phyloP scores from a whole-genome alignment of 1,140 invertebrate species.

The Drosophila nasuta region DNA sequence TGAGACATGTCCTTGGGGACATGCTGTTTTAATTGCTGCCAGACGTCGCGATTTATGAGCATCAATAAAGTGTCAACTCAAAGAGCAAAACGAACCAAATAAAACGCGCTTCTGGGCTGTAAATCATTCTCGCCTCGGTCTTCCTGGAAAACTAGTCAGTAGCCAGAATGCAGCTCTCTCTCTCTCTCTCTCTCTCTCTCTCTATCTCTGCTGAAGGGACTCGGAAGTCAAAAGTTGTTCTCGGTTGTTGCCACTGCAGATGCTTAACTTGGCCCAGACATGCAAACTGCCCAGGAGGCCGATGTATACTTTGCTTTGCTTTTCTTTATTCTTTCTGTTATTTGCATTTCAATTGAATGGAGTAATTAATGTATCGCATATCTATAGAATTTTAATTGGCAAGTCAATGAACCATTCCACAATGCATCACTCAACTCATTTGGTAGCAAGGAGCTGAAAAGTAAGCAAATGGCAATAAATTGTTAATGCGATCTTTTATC shows the following conservation, averaged over 20 bases:
- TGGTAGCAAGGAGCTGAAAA: constrained; percentile 8
- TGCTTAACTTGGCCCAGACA: constrained; percentile 76
- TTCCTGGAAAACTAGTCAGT: constrained; percentile 64
- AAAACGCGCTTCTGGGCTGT: constrained; percentile 72
- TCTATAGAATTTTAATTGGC: constrained; percentile 81
- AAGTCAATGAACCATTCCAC: constrained; percentile 71
- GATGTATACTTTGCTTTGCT: constrained; percentile 7
- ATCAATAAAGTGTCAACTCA: constrained; percentile 81
- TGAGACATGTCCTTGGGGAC: constrained; percentile 72
- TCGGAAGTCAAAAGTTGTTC: constrained; percentile 11
- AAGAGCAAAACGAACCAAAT: constrained; percentile 46
- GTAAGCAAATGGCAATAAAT: neutral
- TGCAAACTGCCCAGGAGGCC: constrained; percentile 42
- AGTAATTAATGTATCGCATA: constrained; percentile 82
- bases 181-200: too few species aligned
- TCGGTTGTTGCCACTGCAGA: constrained; percentile 33
- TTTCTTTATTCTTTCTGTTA: constrained; percentile 39
- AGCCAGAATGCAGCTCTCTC: neutral
- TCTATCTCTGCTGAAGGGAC: constrained; percentile 11
- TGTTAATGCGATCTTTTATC: neutral
- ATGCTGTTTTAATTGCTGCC: constrained; percentile 81
- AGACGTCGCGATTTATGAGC: constrained; percentile 79
- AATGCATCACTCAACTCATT: constrained; percentile 52
- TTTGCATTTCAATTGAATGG: constrained; percentile 82
- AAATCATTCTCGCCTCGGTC: constrained; percentile 72